Percentiles rank a stretch among this genome's conserved stretches.
These are phyloP conservation scores for Falco naumanni DNA, from an alignment of 2,797 vertebrate species.

Conservation along the genomic window DNA sequence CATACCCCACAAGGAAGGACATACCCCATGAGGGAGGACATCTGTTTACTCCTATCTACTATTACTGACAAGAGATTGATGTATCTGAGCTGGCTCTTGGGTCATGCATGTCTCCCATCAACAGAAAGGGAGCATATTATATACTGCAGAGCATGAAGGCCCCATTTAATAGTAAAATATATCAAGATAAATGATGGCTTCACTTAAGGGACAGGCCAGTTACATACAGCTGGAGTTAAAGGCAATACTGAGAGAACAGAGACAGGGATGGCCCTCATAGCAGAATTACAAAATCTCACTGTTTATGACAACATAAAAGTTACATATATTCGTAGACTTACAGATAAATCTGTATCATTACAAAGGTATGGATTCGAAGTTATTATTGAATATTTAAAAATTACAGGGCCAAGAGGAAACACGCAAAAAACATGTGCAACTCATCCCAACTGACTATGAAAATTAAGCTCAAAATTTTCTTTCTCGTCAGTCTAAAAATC, in stretches of 20 bases:
- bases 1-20: not conserved
- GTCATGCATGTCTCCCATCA: not conserved
- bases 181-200: not conserved
- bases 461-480: not conserved
- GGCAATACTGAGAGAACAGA: not conserved
- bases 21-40: not conserved
- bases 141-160: not conserved
- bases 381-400: not conserved
- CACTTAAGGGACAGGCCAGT: not conserved
- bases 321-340: fast-evolving
- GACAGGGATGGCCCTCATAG: not conserved
- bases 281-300: not conserved
- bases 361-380: not conserved
- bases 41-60: not conserved
- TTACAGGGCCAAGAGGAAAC: not conserved
- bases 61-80: not conserved
- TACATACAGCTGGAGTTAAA: not conserved
- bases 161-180: not conserved
- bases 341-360: not conserved
- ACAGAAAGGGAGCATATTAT: not conserved
- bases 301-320: not conserved
- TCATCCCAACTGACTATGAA: not conserved
- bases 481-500: not conserved
- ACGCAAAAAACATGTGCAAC: not conserved
- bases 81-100: not conserved